Conservation (phyloP, 2,797 vertebrate genomes). For the Fistularia commersonii region DNA sequence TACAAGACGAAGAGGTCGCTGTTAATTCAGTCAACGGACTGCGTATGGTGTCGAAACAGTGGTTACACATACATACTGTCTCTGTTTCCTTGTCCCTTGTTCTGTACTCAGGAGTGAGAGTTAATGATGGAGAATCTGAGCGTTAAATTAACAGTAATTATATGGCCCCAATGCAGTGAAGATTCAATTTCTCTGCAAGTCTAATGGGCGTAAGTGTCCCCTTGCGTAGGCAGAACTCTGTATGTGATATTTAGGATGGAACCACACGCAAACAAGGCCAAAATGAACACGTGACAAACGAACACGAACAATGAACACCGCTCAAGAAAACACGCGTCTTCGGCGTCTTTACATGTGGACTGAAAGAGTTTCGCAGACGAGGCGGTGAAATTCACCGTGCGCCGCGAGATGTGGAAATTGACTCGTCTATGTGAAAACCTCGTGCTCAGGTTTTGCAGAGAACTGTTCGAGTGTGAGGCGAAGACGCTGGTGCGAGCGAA, state of each 20-base stretch:
- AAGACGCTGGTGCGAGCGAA: too few species aligned
- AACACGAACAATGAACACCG: background rate
- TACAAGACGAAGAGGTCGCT: slow-evolving; percentile 82
- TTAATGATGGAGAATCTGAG: slow-evolving; percentile 95
- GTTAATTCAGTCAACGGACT: slow-evolving; percentile 84
- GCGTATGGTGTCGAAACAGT: slow-evolving; percentile 60
- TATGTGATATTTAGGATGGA: slow-evolving; percentile 50
- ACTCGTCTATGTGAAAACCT: too few species aligned
- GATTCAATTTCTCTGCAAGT: slow-evolving; percentile 88
- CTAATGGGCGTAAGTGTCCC: slow-evolving; percentile 71
- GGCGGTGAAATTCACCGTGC: background rate
- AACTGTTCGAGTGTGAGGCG: slow-evolving; percentile 42
- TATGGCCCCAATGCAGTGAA: slow-evolving; percentile 90
- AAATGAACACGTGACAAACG: slow-evolving; percentile 24
- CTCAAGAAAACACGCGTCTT: too few species aligned
- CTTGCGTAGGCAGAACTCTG: slow-evolving; percentile 38
- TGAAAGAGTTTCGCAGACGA: too few species aligned
- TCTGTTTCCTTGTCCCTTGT: slow-evolving; percentile 34
- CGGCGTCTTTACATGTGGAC: too few species aligned
- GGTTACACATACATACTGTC: slow-evolving; percentile 37
- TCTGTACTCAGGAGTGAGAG: slow-evolving; percentile 84
- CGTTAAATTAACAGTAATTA: slow-evolving; percentile 99
- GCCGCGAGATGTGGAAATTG: background rate
- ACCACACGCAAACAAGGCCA: slow-evolving; percentile 19
- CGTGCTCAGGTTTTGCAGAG: too few species aligned